A percentile compares a stretch with the other conserved stretches of the same genome.
phyloP scores from a whole-genome alignment of 2,888 invertebrate species.

The Tryphoninae sp. region DNA sequence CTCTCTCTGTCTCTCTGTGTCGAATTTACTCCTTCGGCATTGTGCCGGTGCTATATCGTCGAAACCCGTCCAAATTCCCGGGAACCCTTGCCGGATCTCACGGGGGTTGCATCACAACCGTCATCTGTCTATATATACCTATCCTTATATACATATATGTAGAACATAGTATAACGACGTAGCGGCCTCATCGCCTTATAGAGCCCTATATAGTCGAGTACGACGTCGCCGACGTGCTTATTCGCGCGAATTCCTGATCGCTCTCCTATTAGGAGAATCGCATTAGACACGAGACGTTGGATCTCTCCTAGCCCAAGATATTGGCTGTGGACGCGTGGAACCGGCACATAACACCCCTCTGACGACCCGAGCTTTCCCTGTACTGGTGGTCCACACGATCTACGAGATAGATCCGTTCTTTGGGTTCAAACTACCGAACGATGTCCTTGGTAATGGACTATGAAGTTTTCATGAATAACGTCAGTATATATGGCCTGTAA shows the following conservation, averaged over 20 bases:
- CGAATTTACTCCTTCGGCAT: slow-evolving; percentile 23
- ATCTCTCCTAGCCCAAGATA: slow-evolving; percentile 57
- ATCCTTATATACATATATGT: neutral
- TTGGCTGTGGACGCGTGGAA: slow-evolving; percentile 52
- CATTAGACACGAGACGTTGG: slow-evolving; percentile 73
- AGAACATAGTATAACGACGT: slow-evolving; percentile 5
- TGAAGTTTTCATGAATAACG: slow-evolving; percentile 38
- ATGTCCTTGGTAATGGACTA: slow-evolving; percentile 52
- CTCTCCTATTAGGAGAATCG: slow-evolving; percentile 77
- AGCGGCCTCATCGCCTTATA: slow-evolving; percentile 13
- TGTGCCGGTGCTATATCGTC: slow-evolving; percentile 28
- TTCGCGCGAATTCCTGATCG: slow-evolving; percentile 73
- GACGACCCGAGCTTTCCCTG: slow-evolving; percentile 10
- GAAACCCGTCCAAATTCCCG: slow-evolving; percentile 19
- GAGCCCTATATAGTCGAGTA: slow-evolving; percentile 18
- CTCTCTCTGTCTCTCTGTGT: slow-evolving; percentile 7
- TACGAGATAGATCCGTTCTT: slow-evolving; percentile 20
- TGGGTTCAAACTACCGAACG: slow-evolving; percentile 40
- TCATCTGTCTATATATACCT: neutral
- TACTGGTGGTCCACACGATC: neutral
- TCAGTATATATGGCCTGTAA: neutral
- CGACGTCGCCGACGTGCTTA: slow-evolving; percentile 64
- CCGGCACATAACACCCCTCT: slow-evolving; percentile 7
- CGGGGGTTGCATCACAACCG: slow-evolving; percentile 27
- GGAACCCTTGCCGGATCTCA: slow-evolving; percentile 12